phyloP scores from a whole-genome alignment of 2,113 vertebrate genomes.

The Myocastor coypus region DNA sequence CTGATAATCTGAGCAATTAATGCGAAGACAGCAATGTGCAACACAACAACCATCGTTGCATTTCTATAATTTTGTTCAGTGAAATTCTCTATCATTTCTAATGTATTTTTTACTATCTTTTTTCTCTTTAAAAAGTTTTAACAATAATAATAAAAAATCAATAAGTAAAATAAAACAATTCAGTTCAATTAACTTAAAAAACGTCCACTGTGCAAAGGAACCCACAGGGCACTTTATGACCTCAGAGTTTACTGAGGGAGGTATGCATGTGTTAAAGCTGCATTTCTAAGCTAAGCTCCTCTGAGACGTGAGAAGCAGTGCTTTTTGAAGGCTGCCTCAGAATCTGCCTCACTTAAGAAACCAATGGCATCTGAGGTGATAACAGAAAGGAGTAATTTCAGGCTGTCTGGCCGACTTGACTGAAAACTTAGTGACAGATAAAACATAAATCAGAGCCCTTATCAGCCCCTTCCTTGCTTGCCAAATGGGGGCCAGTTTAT shows the following conservation, averaged over 20 bases:
- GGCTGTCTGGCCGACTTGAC: slow-evolving; percentile 87
- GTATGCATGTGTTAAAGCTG: slow-evolving; percentile 23
- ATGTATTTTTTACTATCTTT: too few species aligned
- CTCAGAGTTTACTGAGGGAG: slow-evolving; percentile 27
- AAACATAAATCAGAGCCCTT: slow-evolving; percentile 91
- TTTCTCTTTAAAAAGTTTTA: too few species aligned
- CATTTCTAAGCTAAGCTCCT: neutral
- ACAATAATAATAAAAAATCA: too few species aligned
- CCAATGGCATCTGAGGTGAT: slow-evolving; percentile 85
- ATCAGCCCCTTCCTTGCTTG: slow-evolving; percentile 88
- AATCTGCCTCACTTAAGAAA: slow-evolving; percentile 86
- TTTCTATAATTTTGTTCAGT: too few species aligned
- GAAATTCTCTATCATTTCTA: too few species aligned
- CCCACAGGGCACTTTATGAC: neutral
- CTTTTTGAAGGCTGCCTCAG: slow-evolving; percentile 77
- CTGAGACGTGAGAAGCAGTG: slow-evolving; percentile 78
- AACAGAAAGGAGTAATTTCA: slow-evolving; percentile 85
- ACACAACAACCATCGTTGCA: too few species aligned
- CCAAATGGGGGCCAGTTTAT: slow-evolving; percentile 89
- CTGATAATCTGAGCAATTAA: too few species aligned
- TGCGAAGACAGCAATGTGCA: too few species aligned
- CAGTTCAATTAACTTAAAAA: too few species aligned
- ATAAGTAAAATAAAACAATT: too few species aligned
- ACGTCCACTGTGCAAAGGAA: neutral
- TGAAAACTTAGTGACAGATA: slow-evolving; percentile 90